These are phyloP conservation scores for Deilephila porcellus DNA, from an alignment of 2,888 invertebrate genomes.

Conservation along the genomic window DNA sequence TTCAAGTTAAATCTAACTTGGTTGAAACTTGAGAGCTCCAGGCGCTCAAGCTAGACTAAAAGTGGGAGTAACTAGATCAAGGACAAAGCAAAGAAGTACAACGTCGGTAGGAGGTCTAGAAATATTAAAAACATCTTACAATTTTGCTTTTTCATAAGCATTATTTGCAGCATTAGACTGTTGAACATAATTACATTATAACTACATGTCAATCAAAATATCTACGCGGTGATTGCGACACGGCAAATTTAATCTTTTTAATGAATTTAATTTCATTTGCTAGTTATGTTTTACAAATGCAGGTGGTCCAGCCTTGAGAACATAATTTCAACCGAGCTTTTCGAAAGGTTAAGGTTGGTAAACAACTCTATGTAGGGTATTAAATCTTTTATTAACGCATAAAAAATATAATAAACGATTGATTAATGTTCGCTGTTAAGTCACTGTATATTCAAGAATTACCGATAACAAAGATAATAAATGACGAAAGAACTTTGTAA, in stretches of 20 bases:
- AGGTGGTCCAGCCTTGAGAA: constrained; percentile 52
- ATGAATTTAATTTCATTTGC: constrained; percentile 37
- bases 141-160: not conserved
- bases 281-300: constrained; percentile 38
- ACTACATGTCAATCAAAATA: constrained; percentile 21
- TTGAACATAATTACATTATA: not conserved
- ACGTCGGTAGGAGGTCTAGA: not conserved
- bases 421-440: not conserved
- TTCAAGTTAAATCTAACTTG: not conserved
- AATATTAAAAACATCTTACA: not conserved
- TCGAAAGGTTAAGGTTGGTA: constrained; percentile 54
- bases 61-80: not conserved
- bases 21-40: not conserved
- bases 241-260: constrained; percentile 14
- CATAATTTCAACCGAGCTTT: constrained; percentile 43
- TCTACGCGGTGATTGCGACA: constrained; percentile 10
- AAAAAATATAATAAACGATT: not conserved
- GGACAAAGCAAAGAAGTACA: not conserved
- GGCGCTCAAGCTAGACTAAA: not conserved
- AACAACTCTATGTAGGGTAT: constrained; percentile 25
- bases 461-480: not conserved
- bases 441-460: not conserved
- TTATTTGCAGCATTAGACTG: not conserved
- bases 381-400: constrained; percentile 20
- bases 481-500: not conserved